Evolutionary conservation across 2,888 invertebrate genomes (phyloP), one percentile per base, ranked within the genome.

Genomic region (Dicycla oo): DNA sequence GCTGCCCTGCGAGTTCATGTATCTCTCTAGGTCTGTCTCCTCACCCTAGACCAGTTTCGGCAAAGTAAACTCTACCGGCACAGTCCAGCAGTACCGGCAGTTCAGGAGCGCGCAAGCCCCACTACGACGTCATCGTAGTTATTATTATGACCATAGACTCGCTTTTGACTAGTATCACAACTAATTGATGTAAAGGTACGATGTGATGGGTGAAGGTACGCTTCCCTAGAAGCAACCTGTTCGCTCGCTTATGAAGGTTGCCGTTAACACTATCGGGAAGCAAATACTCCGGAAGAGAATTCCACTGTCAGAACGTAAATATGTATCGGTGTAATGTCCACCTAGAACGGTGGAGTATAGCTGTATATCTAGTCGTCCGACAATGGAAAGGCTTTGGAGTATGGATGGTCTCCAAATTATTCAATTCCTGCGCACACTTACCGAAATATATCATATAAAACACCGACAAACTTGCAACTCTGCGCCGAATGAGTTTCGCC

Each of bases 251-350:
- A 20, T 7, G 18, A 45, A 30, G 26, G 23, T 43, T 45, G 45
- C n/a, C 10, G 47, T 49, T 49, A 63, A 18, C 34, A 18, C 4
- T 49, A 57, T 45, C 49, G 26, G 26, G 26, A n/a, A 49, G 7
- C 34, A 40, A n/a, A 34, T 43, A 56, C 30, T 34, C 13, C 26
- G 30, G 47, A 49, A 65, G 49, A 38, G 20, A 72, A 54, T 62
- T 40, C 20, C 23, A 15, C 34, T 38, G 18, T 23, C 45, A 20
- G 38, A 40, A 47, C 47, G 54, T 30, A 30, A 71, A 8, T 40
- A 40, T 40, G 30, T 47, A 20, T 62, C 10, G 26, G n/a, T 30
- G 43, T 63, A 62, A 72, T 73, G 45, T 20, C 43, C n/a, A 47
- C 53, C 18, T 61, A 23, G 20, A 47, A 47, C n/a, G 38, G 45